A percentile compares a stretch with the other conserved stretches of the same genome.
These are phyloP conservation scores for Achroia grisella DNA, from an alignment of 1,140 invertebrate genomes.

Conservation along the genomic window DNA sequence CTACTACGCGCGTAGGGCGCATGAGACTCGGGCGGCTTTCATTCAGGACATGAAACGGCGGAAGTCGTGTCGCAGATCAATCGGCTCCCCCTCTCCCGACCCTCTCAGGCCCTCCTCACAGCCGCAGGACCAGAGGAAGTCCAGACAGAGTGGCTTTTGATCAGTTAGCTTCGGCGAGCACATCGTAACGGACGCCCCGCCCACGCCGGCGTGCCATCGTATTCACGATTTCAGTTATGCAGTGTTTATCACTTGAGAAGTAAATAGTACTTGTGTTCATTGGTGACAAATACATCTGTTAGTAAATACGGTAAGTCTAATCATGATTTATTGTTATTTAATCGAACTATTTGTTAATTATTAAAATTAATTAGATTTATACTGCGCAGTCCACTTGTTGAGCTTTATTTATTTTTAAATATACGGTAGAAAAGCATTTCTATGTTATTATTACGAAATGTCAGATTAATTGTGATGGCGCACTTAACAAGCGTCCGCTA, in stretches of 20 bases:
- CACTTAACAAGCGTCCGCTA: background rate
- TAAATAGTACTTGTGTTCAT: constrained; percentile 3
- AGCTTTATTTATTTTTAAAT: too few relatives aligned
- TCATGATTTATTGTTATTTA: too few relatives aligned
- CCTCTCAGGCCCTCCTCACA: constrained; percentile 8
- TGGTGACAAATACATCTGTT: background rate
- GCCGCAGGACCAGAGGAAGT: constrained; percentile 38
- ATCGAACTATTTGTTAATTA: too few relatives aligned
- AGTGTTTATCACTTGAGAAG: constrained; percentile 27
- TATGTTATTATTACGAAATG: too few relatives aligned
- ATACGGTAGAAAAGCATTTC: too few relatives aligned
- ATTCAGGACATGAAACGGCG: constrained; percentile 56
- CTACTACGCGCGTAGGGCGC: constrained; percentile 21
- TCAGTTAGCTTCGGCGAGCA: constrained; percentile 39
- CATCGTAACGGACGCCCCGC: constrained; percentile 20
- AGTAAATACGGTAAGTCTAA: too few relatives aligned
- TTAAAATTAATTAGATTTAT: too few relatives aligned
- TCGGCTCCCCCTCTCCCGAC: constrained; percentile 33
- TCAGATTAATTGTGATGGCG: too few relatives aligned
- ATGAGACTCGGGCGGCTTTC: constrained; percentile 28
- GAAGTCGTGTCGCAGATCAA: constrained; percentile 54
- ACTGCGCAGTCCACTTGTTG: too few relatives aligned
- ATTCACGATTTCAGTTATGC: constrained; percentile 39
- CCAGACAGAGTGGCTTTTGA: constrained; percentile 28
- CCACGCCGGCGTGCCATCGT: constrained; percentile 9